Conservation (phyloP, 2,113 vertebrate genomes). For the Rhea americana region DNA sequence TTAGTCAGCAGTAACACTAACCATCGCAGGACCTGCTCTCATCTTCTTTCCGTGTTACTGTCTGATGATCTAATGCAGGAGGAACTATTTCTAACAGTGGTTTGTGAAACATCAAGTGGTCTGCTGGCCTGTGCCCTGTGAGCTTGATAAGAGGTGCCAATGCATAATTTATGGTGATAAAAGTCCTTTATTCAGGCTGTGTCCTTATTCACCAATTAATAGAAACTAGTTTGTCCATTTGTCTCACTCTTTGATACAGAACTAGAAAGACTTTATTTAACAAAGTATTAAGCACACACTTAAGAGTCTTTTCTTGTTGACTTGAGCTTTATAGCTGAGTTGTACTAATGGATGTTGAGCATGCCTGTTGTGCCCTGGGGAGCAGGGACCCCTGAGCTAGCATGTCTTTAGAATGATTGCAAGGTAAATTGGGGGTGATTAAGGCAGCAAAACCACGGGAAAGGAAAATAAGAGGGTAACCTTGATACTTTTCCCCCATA, state of each 20-base stretch:
- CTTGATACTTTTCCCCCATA: background rate
- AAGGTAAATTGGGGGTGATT: background rate
- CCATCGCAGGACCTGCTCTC: background rate
- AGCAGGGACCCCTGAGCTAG: background rate
- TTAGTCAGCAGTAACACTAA: background rate
- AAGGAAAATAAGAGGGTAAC: background rate
- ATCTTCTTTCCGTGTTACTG: too few relatives aligned
- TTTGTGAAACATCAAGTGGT: background rate
- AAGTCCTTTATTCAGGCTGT: background rate
- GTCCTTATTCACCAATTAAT: background rate
- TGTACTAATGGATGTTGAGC: background rate
- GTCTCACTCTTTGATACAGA: background rate
- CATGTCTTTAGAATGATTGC: accelerated
- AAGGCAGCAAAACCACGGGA: background rate
- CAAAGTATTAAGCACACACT: accelerated
- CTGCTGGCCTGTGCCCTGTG: background rate
- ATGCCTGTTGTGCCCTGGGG: background rate
- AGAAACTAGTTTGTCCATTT: too few relatives aligned
- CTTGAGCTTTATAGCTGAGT: background rate
- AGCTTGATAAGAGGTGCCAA: background rate
- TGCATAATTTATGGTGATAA: background rate
- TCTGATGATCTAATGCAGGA: background rate
- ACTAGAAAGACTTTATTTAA: too few relatives aligned
- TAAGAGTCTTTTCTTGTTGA: accelerated
- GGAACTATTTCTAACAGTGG: background rate